A percentile compares a stretch with the other conserved stretches of the same genome.
phyloP scores from a whole-genome alignment of 2,888 invertebrate species.

The Stenichneumon culpator region DNA sequence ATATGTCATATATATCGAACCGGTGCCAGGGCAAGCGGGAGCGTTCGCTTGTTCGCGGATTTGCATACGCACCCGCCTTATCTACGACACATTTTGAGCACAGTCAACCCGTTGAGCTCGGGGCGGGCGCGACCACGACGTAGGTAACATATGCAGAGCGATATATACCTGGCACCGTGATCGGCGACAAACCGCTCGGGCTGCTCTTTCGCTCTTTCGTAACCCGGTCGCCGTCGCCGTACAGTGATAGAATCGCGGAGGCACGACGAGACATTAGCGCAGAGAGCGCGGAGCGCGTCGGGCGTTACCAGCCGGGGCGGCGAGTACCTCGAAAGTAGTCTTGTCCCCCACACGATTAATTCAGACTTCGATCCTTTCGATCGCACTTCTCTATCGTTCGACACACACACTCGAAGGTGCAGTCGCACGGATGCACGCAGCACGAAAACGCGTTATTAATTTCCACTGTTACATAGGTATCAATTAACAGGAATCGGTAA shows the following conservation, averaged over 20 bases:
- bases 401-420: neutral
- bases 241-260: constrained; percentile 32
- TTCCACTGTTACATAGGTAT: neutral
- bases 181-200: constrained; percentile 33
- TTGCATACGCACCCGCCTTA: constrained; percentile 59
- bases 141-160: constrained; percentile 27
- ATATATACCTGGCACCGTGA: constrained; percentile 39
- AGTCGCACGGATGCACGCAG: neutral
- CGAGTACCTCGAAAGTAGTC: constrained; percentile 48
- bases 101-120: constrained; percentile 60
- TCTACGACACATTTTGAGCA: constrained; percentile 63
- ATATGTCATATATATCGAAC: neutral
- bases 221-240: constrained; percentile 34
- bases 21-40: neutral
- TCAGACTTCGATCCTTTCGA: constrained; percentile 11
- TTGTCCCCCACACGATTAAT: constrained; percentile 29
- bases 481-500: neutral
- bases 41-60: constrained; percentile 11
- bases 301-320: constrained; percentile 28
- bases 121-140: constrained; percentile 28
- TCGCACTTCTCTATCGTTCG: neutral
- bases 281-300: constrained; percentile 22
- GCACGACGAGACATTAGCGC: constrained; percentile 55
- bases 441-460: constrained; percentile 1
- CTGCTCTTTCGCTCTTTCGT: constrained; percentile 61